Conservation (phyloP, 2,113 vertebrate species). For the Raja brachyura region DNA sequence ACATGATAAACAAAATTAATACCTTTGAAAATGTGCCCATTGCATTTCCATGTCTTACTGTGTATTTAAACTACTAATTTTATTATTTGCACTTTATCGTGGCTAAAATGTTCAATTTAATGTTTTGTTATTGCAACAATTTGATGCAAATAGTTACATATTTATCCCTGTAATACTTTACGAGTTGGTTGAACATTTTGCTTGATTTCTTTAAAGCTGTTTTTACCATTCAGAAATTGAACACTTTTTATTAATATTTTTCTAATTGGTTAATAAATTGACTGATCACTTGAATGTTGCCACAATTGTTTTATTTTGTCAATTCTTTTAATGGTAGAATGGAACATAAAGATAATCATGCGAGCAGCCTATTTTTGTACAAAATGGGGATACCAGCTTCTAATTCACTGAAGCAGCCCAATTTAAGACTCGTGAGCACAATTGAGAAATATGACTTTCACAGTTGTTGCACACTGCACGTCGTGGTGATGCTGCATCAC, state of each 20-base stretch:
- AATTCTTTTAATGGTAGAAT: neutral
- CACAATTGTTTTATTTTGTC: neutral
- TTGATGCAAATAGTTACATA: neutral
- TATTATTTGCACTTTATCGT: neutral
- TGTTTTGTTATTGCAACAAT: neutral
- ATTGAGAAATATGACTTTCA: conserved; percentile 31
- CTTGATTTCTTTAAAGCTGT: neutral
- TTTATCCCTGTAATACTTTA: neutral
- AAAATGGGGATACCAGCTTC: neutral
- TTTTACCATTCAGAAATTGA: neutral
- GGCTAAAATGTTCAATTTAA: neutral
- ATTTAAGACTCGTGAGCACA: conserved; percentile 1
- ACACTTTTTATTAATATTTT: neutral
- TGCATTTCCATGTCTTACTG: neutral
- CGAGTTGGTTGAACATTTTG: neutral
- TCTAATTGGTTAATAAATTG: neutral
- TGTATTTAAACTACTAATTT: neutral
- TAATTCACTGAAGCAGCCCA: neutral
- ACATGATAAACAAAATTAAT: neutral
- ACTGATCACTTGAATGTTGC: neutral
- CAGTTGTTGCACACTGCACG: conserved; percentile 15
- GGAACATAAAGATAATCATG: neutral
- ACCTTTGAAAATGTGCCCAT: neutral
- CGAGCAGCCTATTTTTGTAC: too few relatives aligned
- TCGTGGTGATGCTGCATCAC: conserved; percentile 10